Conservation (phyloP, 2,797 vertebrate species). For the Vultur gryphus region DNA sequence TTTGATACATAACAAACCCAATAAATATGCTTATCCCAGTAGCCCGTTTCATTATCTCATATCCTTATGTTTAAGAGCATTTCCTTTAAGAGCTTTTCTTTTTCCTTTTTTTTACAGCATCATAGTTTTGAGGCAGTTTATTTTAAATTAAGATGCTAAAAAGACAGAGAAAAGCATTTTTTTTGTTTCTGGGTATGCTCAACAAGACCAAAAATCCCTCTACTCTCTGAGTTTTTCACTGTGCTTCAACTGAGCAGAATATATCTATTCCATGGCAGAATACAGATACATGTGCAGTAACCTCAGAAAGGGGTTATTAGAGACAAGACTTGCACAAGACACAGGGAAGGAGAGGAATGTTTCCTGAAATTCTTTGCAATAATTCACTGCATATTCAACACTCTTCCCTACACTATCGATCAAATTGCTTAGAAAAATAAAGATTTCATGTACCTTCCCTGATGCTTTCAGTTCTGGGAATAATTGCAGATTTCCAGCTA, state of each 20-base stretch:
- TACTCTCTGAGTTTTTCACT: neutral
- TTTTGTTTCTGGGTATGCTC: neutral
- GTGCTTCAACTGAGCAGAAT: neutral
- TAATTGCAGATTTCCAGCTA: neutral
- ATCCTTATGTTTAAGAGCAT: slow-evolving; percentile 66
- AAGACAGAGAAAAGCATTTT: neutral
- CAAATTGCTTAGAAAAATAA: neutral
- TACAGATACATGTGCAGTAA: neutral
- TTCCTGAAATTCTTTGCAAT: neutral
- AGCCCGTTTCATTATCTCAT: slow-evolving; percentile 74
- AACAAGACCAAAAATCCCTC: neutral
- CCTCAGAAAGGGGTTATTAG: neutral
- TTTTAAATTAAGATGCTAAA: slow-evolving; percentile 30
- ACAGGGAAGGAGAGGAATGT: neutral
- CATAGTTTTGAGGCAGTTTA: neutral
- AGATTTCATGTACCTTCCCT: neutral
- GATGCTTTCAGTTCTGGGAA: neutral
- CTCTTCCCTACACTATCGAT: neutral
- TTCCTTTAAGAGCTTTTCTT: slow-evolving; percentile 44
- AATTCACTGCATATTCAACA: neutral
- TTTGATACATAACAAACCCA: slow-evolving; percentile 79
- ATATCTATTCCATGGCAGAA: neutral
- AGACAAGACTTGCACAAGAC: neutral
- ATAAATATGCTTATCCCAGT: slow-evolving; percentile 79
- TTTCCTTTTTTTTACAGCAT: neutral